These are phyloP conservation scores for Girardia tigrina DNA, from an alignment of 2,888 invertebrate species.

Conservation along the genomic window DNA sequence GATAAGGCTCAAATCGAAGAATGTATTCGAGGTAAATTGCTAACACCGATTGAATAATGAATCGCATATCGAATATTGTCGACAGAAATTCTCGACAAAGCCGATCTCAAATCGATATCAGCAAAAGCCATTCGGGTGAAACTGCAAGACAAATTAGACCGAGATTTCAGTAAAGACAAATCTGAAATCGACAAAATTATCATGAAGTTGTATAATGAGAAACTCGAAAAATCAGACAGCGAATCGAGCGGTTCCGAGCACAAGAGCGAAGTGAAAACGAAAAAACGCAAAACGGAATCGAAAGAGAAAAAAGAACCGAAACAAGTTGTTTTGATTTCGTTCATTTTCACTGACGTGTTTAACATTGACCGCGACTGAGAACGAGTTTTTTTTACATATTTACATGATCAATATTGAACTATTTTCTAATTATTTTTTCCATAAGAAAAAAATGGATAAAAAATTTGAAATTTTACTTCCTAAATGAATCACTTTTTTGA, in stretches of 20 bases:
- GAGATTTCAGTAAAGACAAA: constrained; percentile 2
- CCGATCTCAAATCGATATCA: neutral
- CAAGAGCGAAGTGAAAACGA: neutral
- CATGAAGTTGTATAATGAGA: constrained; percentile 13
- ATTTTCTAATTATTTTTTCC: no score
- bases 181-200: neutral
- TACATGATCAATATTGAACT: no score
- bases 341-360: no score
- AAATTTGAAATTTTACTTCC: no score
- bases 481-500: no score
- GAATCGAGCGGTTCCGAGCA: neutral
- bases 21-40: neutral
- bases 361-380: no score
- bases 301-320: neutral
- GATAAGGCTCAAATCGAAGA: neutral
- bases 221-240: neutral
- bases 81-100: neutral
- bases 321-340: neutral
- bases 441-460: no score
- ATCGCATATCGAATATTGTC: neutral
- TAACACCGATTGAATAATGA: neutral
- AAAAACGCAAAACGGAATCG: neutral
- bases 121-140: neutral
- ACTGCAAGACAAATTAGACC: neutral
- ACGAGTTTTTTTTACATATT: no score